phyloP scores from a whole-genome alignment of 2,113 vertebrate species.

The Nothoprocta pentlandii region DNA sequence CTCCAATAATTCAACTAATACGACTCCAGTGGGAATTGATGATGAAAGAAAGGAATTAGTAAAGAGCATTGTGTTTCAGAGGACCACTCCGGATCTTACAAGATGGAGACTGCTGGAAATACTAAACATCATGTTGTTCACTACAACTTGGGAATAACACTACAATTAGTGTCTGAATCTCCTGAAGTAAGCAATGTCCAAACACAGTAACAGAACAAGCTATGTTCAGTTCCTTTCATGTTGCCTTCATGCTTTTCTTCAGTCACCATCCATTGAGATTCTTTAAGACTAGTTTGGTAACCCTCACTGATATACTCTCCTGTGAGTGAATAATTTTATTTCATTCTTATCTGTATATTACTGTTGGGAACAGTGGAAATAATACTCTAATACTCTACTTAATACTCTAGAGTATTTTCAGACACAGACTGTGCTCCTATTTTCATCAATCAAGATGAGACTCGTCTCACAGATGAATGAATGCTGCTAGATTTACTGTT shows the following conservation, averaged over 20 bases:
- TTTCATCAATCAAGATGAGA: not conserved
- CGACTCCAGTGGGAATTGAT: not conserved
- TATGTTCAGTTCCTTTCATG: not conserved
- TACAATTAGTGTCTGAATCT: not conserved
- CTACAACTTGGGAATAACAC: not conserved
- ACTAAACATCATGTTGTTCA: not conserved
- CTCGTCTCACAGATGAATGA: not conserved
- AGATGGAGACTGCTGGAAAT: not conserved
- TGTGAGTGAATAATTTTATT: not conserved
- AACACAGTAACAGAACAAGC: not conserved
- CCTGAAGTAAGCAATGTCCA: not conserved
- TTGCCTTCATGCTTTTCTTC: not conserved
- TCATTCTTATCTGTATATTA: not conserved
- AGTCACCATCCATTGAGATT: not conserved
- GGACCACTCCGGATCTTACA: not conserved
- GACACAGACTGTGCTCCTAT: not conserved
- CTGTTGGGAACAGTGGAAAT: not conserved
- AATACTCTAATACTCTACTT: not conserved
- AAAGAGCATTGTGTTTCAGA: not conserved
- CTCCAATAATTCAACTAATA: not conserved
- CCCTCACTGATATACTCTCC: not conserved
- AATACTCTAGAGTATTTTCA: not conserved
- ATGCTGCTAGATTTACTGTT: not conserved
- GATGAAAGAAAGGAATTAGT: not conserved
- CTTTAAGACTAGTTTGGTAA: not conserved